Evolutionary conservation across 2,113 vertebrate genomes (phyloP).

Genomic region (Octodon degus): DNA sequence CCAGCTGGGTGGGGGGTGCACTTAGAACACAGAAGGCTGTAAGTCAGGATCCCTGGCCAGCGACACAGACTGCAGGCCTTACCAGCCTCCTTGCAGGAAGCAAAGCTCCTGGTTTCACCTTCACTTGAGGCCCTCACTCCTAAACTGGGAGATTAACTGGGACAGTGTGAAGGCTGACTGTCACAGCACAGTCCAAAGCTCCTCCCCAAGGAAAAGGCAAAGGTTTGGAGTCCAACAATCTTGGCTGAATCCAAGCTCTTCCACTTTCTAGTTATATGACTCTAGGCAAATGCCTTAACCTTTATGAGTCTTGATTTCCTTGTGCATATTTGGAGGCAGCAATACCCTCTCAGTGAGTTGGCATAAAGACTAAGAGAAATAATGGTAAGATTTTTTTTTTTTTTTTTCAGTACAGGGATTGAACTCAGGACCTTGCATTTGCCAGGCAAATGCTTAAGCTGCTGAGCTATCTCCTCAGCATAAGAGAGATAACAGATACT

Average conservation of each 20-base stretch:
- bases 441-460: too few species aligned
- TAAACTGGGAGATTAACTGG: background rate
- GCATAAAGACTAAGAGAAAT: background rate
- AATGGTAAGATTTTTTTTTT: too few species aligned
- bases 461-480: too few species aligned
- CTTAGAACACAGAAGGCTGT: background rate
- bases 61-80: background rate
- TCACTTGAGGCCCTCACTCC: background rate
- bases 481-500: background rate
- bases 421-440: too few species aligned
- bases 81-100: background rate
- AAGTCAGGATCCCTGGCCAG: background rate
- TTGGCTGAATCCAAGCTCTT: slow-evolving; percentile 10
- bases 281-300: background rate
- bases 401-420: too few species aligned
- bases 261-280: background rate
- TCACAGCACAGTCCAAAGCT: background rate
- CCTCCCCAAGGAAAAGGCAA: background rate
- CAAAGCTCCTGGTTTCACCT: background rate
- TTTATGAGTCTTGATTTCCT: slow-evolving; percentile 22
- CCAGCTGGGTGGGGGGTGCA: background rate
- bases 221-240: background rate
- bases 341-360: background rate
- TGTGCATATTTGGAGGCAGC: background rate
- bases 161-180: background rate